A percentile compares a stretch with the other conserved stretches of the same genome.
phyloP scores from a whole-genome alignment of 2,113 vertebrate genomes.

The Cottus gobio region DNA sequence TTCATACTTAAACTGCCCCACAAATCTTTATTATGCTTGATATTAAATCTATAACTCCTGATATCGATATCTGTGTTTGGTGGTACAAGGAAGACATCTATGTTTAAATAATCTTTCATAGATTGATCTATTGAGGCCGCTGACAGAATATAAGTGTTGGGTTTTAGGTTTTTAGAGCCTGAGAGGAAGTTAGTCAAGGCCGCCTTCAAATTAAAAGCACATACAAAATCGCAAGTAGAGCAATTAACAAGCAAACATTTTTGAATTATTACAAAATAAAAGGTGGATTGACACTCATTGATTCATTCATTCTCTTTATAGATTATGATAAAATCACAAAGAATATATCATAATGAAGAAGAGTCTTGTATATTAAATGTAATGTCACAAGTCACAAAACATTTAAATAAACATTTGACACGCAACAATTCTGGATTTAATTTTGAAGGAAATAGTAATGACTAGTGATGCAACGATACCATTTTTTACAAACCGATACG shows the following conservation, averaged over 20 bases:
- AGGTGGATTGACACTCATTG: too few species aligned
- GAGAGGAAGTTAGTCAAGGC: not conserved
- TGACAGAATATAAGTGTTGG: not conserved
- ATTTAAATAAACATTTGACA: too few species aligned
- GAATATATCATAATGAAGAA: too few species aligned
- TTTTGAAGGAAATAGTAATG: too few species aligned
- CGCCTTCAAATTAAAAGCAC: conserved; percentile 48
- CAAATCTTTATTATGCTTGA: not conserved
- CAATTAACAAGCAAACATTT: not conserved
- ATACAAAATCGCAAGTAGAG: not conserved
- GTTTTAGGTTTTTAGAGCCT: not conserved
- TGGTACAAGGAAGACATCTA: not conserved
- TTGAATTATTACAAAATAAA: too few species aligned
- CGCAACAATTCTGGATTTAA: too few species aligned
- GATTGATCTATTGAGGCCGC: not conserved
- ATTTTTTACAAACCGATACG: too few species aligned
- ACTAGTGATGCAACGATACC: too few species aligned
- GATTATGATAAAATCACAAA: too few species aligned
- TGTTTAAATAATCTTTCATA: not conserved
- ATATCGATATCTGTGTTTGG: not conserved
- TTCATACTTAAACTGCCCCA: not conserved
- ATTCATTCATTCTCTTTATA: too few species aligned
- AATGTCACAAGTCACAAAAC: too few species aligned
- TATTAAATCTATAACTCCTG: not conserved
- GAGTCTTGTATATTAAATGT: too few species aligned